These are phyloP conservation scores for Drosophila flavopinicola DNA, from an alignment of 2,888 invertebrate species.

Conservation along the genomic window DNA sequence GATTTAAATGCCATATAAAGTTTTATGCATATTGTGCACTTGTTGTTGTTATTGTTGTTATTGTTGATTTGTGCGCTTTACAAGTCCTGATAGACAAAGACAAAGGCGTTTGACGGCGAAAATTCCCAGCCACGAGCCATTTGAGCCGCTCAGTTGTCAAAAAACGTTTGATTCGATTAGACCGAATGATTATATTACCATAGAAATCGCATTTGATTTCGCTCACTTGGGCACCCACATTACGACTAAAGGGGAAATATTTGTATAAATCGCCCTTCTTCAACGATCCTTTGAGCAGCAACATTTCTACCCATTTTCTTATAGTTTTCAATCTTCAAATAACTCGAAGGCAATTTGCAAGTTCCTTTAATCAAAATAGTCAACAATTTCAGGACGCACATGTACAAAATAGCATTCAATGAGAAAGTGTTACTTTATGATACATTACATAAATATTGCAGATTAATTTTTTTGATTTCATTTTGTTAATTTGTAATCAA, in stretches of 20 bases:
- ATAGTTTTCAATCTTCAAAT: conserved; percentile 19
- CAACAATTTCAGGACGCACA: background rate
- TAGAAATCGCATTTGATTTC: conserved; percentile 71
- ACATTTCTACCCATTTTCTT: background rate
- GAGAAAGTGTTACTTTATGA: background rate
- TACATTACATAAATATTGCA: too few relatives aligned
- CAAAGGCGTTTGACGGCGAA: too few relatives aligned
- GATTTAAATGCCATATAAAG: conserved; percentile 77
- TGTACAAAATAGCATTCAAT: background rate
- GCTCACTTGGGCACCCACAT: conserved; percentile 48
- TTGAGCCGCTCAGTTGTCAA: conserved; percentile 70
- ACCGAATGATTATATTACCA: conserved; percentile 78
- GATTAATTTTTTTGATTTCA: background rate
- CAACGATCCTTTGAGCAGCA: conserved; percentile 3
- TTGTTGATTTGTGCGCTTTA: conserved; percentile 37
- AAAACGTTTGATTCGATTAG: conserved; percentile 77
- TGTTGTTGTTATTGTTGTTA: conserved; percentile 48
- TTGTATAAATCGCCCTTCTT: background rate
- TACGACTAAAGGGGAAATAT: background rate
- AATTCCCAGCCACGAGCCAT: conserved; percentile 49
- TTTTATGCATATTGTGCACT: conserved; percentile 74
- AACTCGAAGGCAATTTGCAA: conserved; percentile 5
- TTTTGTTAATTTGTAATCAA: background rate
- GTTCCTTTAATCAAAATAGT: conserved; percentile 2
- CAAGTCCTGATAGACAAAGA: conserved; percentile 35